Evolutionary conservation across 2,888 invertebrate species (phyloP).

Genomic region (Ormyrus rosae): DNA sequence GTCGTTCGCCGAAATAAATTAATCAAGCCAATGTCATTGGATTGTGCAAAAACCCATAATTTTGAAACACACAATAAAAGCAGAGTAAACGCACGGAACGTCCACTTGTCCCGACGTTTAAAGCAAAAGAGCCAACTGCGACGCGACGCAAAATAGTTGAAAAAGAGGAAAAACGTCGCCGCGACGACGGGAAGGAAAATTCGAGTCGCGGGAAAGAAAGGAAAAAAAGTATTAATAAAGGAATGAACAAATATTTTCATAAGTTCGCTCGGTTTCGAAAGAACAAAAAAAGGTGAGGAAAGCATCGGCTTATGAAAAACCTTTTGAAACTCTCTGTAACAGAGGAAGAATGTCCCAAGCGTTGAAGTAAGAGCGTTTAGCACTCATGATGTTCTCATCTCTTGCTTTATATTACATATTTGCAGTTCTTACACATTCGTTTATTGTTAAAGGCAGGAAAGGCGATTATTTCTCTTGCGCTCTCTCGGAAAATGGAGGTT

Average conservation of each 20-base stretch:
- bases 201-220: background rate
- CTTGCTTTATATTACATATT: background rate
- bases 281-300: constrained; percentile 10
- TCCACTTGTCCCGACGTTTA: no score
- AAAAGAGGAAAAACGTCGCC: no score
- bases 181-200: background rate
- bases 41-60: no score
- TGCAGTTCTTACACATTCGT: background rate
- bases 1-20: constrained; percentile 7
- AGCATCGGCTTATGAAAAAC: constrained; percentile 2
- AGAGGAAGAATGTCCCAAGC: constrained; percentile 14
- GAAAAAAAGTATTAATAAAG: background rate
- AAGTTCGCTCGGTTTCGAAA: constrained; percentile 6
- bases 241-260: background rate
- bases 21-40: background rate
- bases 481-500: no score
- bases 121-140: no score
- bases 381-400: background rate
- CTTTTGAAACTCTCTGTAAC: constrained; percentile 9
- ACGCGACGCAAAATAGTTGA: no score
- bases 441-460: no score
- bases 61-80: no score
- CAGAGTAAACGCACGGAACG: no score
- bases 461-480: no score
- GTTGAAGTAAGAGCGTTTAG: constrained; percentile 23